These are phyloP conservation scores for Laticauda laticaudata DNA, from an alignment of 2,113 vertebrate species.

Conservation along the genomic window DNA sequence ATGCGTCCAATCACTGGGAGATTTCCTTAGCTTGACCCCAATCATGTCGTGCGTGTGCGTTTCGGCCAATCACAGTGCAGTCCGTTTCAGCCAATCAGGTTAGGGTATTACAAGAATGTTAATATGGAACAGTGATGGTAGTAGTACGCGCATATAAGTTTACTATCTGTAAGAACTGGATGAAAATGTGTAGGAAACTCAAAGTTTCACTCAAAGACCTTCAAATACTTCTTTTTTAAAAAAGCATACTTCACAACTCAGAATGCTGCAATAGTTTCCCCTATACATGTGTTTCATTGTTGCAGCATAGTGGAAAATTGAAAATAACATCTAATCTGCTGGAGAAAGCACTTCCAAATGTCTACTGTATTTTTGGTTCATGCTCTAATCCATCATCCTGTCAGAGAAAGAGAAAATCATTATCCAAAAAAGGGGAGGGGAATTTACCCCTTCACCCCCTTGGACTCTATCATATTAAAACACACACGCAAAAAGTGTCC, in stretches of 20 bases:
- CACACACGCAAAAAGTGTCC: background rate
- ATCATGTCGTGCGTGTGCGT: too few relatives aligned
- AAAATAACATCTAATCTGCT: background rate
- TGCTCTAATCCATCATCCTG: constrained; percentile 12
- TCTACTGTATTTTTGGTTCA: background rate
- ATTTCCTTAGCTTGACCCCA: too few relatives aligned
- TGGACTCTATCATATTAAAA: background rate
- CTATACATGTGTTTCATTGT: background rate
- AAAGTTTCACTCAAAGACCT: background rate
- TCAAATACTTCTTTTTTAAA: background rate
- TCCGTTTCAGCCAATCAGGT: too few relatives aligned
- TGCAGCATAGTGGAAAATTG: background rate
- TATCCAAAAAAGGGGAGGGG: background rate
- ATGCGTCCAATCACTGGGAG: too few relatives aligned
- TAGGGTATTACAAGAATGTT: too few relatives aligned
- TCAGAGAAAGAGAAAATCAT: constrained; percentile 8
- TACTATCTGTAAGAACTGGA: background rate
- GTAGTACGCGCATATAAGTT: background rate
- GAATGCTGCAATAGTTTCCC: background rate
- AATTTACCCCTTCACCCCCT: too few relatives aligned
- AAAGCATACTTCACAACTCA: background rate
- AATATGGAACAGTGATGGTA: too few relatives aligned
- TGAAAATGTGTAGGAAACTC: background rate
- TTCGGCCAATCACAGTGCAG: too few relatives aligned
- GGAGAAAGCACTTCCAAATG: background rate